Conservation (phyloP, 2,888 invertebrate species). For the Acanthosoma haemorrhoidale region DNA sequence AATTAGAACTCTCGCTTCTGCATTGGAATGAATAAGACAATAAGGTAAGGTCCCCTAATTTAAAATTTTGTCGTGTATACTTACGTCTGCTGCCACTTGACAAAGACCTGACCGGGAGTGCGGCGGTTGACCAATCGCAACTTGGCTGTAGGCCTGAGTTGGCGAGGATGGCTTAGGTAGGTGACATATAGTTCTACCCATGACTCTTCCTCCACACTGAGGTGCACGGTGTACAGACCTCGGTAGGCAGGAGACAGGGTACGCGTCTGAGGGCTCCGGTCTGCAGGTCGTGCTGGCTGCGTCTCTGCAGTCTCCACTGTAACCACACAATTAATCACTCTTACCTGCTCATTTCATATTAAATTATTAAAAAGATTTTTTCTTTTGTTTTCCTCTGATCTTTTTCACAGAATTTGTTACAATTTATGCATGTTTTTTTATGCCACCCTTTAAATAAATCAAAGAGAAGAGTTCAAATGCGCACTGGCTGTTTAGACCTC, state of each 20-base stretch:
- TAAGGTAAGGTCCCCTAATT: no score
- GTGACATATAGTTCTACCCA: constrained; percentile 47
- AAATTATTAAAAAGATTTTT: no score
- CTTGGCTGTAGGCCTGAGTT: constrained; percentile 42
- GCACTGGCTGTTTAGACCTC: no score
- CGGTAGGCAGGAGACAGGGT: background rate
- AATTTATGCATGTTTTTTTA: no score
- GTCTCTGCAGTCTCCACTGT: constrained; percentile 13
- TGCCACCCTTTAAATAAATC: no score
- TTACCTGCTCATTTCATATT: no score
- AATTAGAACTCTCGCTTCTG: no score
- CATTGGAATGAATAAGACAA: no score
- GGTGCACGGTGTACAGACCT: constrained; percentile 36
- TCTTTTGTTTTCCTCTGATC: no score
- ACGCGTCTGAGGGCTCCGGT: background rate
- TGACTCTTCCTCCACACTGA: constrained; percentile 43
- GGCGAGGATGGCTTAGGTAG: constrained; percentile 46
- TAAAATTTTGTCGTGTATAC: background rate
- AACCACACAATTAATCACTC: background rate
- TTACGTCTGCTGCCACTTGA: constrained; percentile 34
- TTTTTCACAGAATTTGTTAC: no score
- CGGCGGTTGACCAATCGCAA: constrained; percentile 37
- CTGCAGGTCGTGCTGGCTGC: background rate
- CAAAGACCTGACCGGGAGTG: constrained; percentile 30
- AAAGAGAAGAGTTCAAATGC: no score